A percentile compares a stretch with the other conserved stretches of the same genome.
These are phyloP conservation scores for Eubucco bourcierii DNA, from an alignment of 2,113 vertebrate species.

Conservation along the genomic window DNA sequence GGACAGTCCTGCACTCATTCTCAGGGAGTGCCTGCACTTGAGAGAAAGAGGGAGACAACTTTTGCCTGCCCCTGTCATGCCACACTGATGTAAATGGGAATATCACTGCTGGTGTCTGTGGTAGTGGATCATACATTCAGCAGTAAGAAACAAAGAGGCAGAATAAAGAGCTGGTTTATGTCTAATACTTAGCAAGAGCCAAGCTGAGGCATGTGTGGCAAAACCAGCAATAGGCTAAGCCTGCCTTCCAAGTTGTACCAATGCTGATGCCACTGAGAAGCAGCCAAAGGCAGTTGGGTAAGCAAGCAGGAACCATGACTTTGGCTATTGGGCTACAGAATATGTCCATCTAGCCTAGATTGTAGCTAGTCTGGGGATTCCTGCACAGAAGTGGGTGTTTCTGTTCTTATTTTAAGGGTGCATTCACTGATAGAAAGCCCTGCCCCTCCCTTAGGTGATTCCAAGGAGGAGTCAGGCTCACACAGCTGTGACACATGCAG, in stretches of 20 bases:
- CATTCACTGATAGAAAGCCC: not conserved
- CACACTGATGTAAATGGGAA: not conserved
- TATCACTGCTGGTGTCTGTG: not conserved
- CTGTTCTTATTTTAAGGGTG: not conserved
- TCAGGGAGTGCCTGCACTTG: not conserved
- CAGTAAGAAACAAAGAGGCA: not conserved
- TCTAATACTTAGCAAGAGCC: not conserved
- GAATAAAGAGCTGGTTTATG: not conserved
- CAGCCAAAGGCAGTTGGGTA: not conserved
- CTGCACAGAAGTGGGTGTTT: not conserved
- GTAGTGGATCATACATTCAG: not conserved
- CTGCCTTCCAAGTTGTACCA: not conserved
- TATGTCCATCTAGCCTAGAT: not conserved
- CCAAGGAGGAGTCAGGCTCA: not conserved
- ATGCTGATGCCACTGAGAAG: not conserved
- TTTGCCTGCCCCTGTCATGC: not conserved
- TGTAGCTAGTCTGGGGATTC: not conserved
- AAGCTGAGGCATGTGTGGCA: not conserved
- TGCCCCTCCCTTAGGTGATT: not conserved
- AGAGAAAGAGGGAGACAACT: not conserved
- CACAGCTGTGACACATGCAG: not conserved
- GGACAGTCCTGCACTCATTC: not conserved
- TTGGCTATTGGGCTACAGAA: not conserved
- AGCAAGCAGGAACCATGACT: not conserved
- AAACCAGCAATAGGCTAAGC: not conserved